These are phyloP conservation scores for Catocala fraxini DNA, from an alignment of 2,888 invertebrate species.

Conservation along the genomic window DNA sequence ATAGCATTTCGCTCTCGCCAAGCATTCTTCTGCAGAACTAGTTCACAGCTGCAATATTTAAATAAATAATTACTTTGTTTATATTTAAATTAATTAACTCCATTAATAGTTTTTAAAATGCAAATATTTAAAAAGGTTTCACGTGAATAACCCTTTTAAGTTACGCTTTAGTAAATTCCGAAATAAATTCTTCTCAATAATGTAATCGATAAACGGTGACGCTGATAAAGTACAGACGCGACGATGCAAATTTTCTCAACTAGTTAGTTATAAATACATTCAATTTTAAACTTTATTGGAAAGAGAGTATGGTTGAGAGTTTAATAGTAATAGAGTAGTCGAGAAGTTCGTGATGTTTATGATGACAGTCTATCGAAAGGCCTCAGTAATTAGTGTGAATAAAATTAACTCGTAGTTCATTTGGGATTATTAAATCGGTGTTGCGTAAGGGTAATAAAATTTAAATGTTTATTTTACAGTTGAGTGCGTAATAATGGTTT, in stretches of 20 bases:
- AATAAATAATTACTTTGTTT: no score
- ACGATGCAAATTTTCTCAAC: constrained; percentile 31
- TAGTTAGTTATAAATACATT: constrained; percentile 2
- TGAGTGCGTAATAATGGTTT: neutral
- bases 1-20: no score
- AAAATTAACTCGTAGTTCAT: constrained; percentile 52
- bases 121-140: constrained; percentile 2
- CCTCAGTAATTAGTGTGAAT: constrained; percentile 46
- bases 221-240: constrained; percentile 24
- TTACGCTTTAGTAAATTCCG: constrained; percentile 25
- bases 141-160: constrained; percentile 7
- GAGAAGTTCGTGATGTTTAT: constrained; percentile 31
- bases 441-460: constrained; percentile 23
- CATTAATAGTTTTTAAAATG: constrained; percentile 4
- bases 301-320: constrained; percentile 28
- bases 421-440: constrained; percentile 40
- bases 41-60: no score
- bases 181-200: constrained; percentile 22
- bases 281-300: constrained; percentile 15
- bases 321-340: constrained; percentile 12
- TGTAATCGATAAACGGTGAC: constrained; percentile 29
- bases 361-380: constrained; percentile 40
- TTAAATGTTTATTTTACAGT: constrained; percentile 8
- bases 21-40: no score
- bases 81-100: no score